These are phyloP conservation scores for Chondrilla cf. caribensis DNA, from an alignment of 37 sponge, comb jelly and placozoan genomes.

Conservation along the genomic window DNA sequence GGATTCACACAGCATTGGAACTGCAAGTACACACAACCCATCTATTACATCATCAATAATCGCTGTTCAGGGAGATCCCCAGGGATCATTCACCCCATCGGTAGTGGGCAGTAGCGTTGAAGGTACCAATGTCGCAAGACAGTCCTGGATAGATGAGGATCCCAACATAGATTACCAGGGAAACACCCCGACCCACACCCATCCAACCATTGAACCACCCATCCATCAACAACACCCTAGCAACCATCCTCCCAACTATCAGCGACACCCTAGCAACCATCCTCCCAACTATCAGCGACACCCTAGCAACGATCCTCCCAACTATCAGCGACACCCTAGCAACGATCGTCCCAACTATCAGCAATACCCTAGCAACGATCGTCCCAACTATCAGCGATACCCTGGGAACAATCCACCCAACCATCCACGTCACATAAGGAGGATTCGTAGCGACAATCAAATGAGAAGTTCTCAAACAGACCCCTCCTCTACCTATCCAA, in stretches of 20 bases:
- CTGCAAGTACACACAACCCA: not conserved
- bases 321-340: no score
- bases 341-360: no score
- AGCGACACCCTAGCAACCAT: no score
- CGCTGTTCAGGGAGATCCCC: not conserved
- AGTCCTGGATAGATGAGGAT: slow-evolving; percentile 10
- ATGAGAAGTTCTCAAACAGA: not conserved
- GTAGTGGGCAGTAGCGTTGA: not conserved
- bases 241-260: no score
- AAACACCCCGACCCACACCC: not conserved
- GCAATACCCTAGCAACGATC: no score
- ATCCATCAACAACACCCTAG: not conserved
- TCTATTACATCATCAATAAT: not conserved
- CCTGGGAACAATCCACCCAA: not conserved
- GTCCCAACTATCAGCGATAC: no score
- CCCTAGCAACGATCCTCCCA: no score
- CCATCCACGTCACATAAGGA: not conserved
- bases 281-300: no score
- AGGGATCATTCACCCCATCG: not conserved
- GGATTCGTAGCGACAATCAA: not conserved
- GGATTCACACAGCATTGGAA: not conserved
- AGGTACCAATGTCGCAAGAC: not conserved
- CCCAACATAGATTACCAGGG: not conserved
- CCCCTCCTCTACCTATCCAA: not conserved
- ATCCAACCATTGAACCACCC: no score